phyloP scores from a whole-genome alignment of 2,113 vertebrate species.

The Pygoscelis adeliae region DNA sequence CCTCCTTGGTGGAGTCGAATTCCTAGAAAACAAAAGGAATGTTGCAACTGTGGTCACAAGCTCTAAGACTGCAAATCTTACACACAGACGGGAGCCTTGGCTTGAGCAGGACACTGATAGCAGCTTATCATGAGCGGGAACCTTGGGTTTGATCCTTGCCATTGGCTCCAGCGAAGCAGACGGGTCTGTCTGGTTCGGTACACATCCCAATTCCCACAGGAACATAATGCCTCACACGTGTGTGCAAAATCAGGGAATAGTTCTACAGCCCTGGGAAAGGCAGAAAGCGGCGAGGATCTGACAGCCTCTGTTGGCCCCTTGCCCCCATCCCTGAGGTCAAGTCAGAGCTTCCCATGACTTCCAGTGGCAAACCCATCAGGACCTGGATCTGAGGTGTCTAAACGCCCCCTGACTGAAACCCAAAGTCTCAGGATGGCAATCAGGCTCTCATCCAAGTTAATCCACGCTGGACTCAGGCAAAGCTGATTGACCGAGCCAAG shows the following conservation, averaged over 20 bases:
- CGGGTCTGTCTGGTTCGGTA: not conserved
- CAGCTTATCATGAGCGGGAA: not conserved
- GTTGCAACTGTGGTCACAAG: conserved; percentile 23
- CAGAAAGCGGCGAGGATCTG: not conserved
- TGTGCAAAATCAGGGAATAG: not conserved
- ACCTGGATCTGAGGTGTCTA: not conserved
- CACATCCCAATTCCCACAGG: fast-evolving
- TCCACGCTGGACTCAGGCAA: fast-evolving
- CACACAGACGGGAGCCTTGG: not conserved
- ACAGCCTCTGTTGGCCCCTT: not conserved
- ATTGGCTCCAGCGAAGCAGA: not conserved
- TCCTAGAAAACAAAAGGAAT: conserved; percentile 77
- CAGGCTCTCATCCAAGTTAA: not conserved
- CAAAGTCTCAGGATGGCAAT: fast-evolving
- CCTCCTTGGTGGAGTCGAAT: conserved; percentile 71
- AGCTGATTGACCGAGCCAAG: not conserved
- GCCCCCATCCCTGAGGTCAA: not conserved
- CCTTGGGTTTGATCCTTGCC: not conserved
- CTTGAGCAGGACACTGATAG: not conserved
- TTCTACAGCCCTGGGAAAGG: not conserved
- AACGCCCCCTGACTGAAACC: not conserved
- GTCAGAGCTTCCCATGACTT: not conserved
- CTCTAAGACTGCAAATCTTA: not conserved
- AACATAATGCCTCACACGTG: fast-evolving
- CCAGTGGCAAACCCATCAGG: not conserved